Percentiles rank a stretch among this genome's conserved stretches.
These are phyloP conservation scores for Maconellicoccus hirsutus DNA, from an alignment of 1,140 invertebrate species.

Conservation along the genomic window DNA sequence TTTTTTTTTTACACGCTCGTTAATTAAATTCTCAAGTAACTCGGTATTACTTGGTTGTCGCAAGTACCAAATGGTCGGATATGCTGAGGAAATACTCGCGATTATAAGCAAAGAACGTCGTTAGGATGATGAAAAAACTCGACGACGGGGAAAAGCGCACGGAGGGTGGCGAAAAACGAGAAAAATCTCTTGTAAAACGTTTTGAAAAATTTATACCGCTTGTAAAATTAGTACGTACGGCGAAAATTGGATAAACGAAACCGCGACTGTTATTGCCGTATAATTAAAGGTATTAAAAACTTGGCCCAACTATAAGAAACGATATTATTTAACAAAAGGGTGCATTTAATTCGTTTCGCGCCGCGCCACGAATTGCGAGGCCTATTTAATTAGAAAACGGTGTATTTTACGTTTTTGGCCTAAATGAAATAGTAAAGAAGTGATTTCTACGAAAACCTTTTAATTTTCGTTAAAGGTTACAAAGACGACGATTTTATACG, in stretches of 20 bases:
- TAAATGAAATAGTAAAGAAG: conserved; percentile 4
- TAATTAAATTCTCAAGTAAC: conserved; percentile 10
- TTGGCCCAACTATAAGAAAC: neutral
- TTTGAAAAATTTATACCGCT: neutral
- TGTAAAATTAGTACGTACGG: neutral
- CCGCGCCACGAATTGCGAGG: neutral
- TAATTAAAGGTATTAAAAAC: conserved; percentile 5
- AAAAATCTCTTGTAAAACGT: no score
- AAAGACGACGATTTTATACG: conserved; percentile 12
- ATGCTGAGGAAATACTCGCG: neutral
- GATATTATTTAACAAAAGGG: conserved; percentile 15
- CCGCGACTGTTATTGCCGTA: conserved; percentile 6
- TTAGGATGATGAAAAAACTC: neutral
- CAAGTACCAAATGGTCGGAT: neutral
- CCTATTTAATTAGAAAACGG: conserved; percentile 16
- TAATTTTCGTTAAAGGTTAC: conserved; percentile 13
- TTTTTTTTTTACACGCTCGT: neutral
- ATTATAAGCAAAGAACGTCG: neutral
- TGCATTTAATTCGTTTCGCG: conserved; percentile 2
- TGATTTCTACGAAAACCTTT: conserved; percentile 3
- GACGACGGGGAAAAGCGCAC: neutral
- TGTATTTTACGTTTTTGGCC: conserved; percentile 7
- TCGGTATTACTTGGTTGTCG: neutral
- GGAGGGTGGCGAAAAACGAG: neutral
- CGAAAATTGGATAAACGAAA: conserved; percentile 2